phyloP scores from a whole-genome alignment of 2,797 vertebrate species.

The Discoglossus pictus region DNA sequence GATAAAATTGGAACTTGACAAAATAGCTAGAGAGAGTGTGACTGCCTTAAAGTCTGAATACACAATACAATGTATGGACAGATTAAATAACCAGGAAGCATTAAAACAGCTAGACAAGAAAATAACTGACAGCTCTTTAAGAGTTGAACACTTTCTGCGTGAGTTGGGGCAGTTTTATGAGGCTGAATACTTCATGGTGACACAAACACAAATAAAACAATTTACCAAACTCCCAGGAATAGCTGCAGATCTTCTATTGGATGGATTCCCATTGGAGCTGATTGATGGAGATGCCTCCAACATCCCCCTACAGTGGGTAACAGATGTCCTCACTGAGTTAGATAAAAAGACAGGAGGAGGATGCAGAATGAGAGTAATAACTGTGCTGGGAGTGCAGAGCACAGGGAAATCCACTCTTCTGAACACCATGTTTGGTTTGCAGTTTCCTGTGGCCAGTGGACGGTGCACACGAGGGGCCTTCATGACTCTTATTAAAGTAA shows the following conservation, averaged over 20 bases:
- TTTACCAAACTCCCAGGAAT: slow-evolving; percentile 14
- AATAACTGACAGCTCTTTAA: slow-evolving; percentile 65
- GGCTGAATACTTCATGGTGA: slow-evolving; percentile 66
- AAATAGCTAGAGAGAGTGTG: slow-evolving; percentile 60
- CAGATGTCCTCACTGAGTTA: slow-evolving; percentile 64
- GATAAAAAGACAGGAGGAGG: slow-evolving; percentile 16
- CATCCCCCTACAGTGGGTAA: slow-evolving; percentile 73
- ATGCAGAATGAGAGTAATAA: slow-evolving; percentile 39
- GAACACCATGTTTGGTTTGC: slow-evolving; percentile 40
- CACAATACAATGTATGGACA: slow-evolving; percentile 57
- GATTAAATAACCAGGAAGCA: slow-evolving; percentile 52
- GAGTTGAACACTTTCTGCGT: slow-evolving; percentile 79
- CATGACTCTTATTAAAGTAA: slow-evolving; percentile 28
- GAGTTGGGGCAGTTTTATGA: slow-evolving; percentile 82
- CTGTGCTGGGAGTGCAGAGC: slow-evolving; percentile 37
- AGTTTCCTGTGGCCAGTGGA: slow-evolving; percentile 38
- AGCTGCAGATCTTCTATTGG: slow-evolving; percentile 19
- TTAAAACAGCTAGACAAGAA: slow-evolving; percentile 59
- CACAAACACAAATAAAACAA: slow-evolving; percentile 56
- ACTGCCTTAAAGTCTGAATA: slow-evolving; percentile 60
- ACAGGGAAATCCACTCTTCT: slow-evolving; percentile 34
- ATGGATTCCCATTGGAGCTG: slow-evolving; percentile 27
- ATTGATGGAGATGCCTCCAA: slow-evolving; percentile 73
- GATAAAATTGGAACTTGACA: slow-evolving; percentile 74
- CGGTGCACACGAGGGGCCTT: slow-evolving; percentile 8